phyloP scores from a whole-genome alignment of 2,888 invertebrate species.

The Stomorhina lunata region DNA sequence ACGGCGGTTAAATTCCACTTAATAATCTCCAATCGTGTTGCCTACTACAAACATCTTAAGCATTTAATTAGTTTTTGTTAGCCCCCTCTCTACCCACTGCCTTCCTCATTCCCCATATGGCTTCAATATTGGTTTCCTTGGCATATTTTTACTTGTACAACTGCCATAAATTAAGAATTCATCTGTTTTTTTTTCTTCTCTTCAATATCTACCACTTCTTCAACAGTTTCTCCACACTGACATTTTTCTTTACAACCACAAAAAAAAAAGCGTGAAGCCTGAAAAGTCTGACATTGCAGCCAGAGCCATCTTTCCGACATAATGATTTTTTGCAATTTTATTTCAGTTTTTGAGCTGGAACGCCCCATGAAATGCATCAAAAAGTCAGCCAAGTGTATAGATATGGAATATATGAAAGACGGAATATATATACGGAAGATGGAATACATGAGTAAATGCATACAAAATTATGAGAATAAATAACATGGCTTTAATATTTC shows the following conservation, averaged over 20 bases:
- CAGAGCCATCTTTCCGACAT: constrained; percentile 66
- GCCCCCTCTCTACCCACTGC: constrained; percentile 2
- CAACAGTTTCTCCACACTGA: constrained; percentile 41
- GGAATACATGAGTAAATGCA: neutral
- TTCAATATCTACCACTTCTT: constrained; percentile 34
- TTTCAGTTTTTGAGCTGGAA: constrained; percentile 39
- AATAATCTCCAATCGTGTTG: constrained; percentile 42
- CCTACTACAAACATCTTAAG: constrained; percentile 39
- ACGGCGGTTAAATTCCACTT: constrained; percentile 45
- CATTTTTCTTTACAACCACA: constrained; percentile 52
- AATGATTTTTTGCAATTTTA: constrained; percentile 48
- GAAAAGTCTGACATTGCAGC: constrained; percentile 52
- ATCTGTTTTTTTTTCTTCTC: constrained; percentile 30
- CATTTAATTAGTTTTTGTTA: constrained; percentile 52
- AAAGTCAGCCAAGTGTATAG: constrained; percentile 64
- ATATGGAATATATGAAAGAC: constrained; percentile 42
- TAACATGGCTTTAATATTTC: constrained; percentile 56
- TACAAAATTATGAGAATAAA: constrained; percentile 45
- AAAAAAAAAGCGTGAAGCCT: constrained; percentile 24
- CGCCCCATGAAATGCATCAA: constrained; percentile 67
- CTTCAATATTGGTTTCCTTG: constrained; percentile 18
- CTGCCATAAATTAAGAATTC: constrained; percentile 67
- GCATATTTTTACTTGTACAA: constrained; percentile 51
- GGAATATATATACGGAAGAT: constrained; percentile 18
- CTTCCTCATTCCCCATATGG: neutral